Percentiles rank a stretch among this genome's conserved stretches.
Conservation (phyloP, 2,888 invertebrate genomes). For the Nematopogon swammerdamellus region DNA sequence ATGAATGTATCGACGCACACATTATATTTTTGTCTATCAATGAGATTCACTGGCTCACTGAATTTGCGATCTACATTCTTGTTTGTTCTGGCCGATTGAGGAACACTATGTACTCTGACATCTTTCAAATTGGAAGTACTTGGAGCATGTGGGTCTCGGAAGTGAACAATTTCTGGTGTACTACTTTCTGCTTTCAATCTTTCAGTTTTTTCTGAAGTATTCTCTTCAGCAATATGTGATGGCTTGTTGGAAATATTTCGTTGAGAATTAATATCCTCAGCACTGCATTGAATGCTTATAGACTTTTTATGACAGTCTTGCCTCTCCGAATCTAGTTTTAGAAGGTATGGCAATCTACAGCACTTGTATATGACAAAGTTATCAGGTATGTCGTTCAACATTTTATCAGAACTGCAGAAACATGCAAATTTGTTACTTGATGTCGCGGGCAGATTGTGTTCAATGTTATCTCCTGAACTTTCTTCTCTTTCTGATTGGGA, state of each 20-base stretch:
- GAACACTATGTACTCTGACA: neutral
- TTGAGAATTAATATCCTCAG: no score
- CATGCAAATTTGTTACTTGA: conserved; percentile 29
- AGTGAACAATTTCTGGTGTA: no score
- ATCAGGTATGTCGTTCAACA: conserved; percentile 20
- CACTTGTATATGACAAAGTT: conserved; percentile 34
- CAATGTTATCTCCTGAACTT: no score
- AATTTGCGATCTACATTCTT: neutral
- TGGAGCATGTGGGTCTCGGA: no score
- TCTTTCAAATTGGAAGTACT: neutral
- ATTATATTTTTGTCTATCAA: no score
- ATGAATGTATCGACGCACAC: conserved; percentile 22
- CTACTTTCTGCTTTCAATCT: no score
- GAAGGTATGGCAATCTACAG: conserved; percentile 19
- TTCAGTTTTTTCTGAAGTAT: no score
- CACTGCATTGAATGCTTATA: no score
- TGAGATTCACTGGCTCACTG: neutral
- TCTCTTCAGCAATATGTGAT: no score
- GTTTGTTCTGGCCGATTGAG: neutral
- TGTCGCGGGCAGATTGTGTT: conserved; percentile 6
- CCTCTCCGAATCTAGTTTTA: neutral
- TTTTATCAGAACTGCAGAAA: conserved; percentile 23
- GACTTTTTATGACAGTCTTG: no score
- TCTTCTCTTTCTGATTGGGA: neutral
- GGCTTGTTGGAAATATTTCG: no score